A percentile compares a stretch with the other conserved stretches of the same genome.
Evolutionary conservation across 1,140 invertebrate species (phyloP).

Genomic region (Samia ricini): DNA sequence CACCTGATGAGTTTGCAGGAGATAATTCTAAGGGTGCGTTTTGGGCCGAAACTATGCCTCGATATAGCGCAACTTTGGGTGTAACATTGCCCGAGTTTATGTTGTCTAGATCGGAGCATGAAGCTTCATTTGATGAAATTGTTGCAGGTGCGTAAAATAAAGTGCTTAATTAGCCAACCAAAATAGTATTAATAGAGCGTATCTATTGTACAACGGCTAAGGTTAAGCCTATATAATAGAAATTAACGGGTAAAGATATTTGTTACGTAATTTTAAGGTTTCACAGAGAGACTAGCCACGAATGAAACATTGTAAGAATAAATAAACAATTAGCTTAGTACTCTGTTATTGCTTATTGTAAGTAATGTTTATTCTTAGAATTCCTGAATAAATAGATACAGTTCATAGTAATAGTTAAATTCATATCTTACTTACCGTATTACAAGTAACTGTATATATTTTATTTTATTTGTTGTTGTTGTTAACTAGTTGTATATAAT

Average conservation of each 20-base stretch:
- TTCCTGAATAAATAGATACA: slow-evolving; percentile 7
- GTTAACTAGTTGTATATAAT: slow-evolving; percentile 69
- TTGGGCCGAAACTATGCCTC: slow-evolving; percentile 81
- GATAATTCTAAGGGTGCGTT: slow-evolving; percentile 76
- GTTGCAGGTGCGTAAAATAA: slow-evolving; percentile 59
- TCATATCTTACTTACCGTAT: background rate
- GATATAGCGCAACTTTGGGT: slow-evolving; percentile 80
- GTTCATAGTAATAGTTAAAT: slow-evolving; percentile 23
- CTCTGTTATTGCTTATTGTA: background rate
- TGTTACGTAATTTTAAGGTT: slow-evolving; percentile 63
- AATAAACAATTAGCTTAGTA: background rate
- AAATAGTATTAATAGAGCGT: slow-evolving; percentile 60
- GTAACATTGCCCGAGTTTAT: slow-evolving; percentile 83
- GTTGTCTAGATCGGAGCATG: slow-evolving; percentile 82
- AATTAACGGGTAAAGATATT: slow-evolving; percentile 47
- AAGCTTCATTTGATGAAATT: slow-evolving; percentile 82
- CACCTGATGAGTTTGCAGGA: slow-evolving; percentile 75
- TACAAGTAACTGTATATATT: slow-evolving; percentile 26
- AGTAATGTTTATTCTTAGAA: background rate
- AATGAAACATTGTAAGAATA: slow-evolving; percentile 28
- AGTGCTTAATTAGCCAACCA: slow-evolving; percentile 46
- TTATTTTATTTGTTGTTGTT: slow-evolving; percentile 46
- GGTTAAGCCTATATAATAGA: slow-evolving; percentile 47
- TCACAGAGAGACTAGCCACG: slow-evolving; percentile 42
- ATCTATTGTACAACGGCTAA: slow-evolving; percentile 56